These are phyloP conservation scores for Oncorhynchus clarkii DNA, from an alignment of 2,113 vertebrate genomes.

Conservation along the genomic window DNA sequence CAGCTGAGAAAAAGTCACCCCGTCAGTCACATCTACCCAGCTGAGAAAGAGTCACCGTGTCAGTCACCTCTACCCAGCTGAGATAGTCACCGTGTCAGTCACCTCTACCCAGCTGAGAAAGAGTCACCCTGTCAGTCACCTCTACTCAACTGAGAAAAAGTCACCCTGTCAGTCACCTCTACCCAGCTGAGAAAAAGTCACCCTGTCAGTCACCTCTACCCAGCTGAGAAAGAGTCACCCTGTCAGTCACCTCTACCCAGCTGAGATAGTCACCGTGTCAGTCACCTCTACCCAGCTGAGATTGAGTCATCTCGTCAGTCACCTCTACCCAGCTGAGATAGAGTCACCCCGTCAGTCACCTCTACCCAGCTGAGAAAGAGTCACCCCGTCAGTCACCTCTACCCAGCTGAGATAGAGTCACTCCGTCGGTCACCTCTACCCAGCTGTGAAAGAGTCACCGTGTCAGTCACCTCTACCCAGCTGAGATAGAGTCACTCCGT, in stretches of 20 bases:
- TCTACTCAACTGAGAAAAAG: neutral
- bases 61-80: too few species aligned
- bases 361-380: too few species aligned
- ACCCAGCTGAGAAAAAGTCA: too few species aligned
- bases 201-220: neutral
- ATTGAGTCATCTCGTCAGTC: too few species aligned
- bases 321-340: too few species aligned
- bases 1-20: too few species aligned
- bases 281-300: too few species aligned
- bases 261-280: neutral
- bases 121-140: constrained; percentile 5
- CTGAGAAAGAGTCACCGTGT: too few species aligned
- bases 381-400: too few species aligned
- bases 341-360: neutral
- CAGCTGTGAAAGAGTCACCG: constrained; percentile 12
- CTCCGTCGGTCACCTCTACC: neutral
- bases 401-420: too few species aligned
- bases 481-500: neutral
- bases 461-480: neutral
- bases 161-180: neutral
- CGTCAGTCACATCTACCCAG: too few species aligned
- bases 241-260: constrained; percentile 3
- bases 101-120: constrained; percentile 4
- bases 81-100: too few species aligned
- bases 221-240: constrained; percentile 7